Base-by-base conservation (phyloP, 1,140 invertebrate genomes). In the Triops longicaudatus region DNA sequence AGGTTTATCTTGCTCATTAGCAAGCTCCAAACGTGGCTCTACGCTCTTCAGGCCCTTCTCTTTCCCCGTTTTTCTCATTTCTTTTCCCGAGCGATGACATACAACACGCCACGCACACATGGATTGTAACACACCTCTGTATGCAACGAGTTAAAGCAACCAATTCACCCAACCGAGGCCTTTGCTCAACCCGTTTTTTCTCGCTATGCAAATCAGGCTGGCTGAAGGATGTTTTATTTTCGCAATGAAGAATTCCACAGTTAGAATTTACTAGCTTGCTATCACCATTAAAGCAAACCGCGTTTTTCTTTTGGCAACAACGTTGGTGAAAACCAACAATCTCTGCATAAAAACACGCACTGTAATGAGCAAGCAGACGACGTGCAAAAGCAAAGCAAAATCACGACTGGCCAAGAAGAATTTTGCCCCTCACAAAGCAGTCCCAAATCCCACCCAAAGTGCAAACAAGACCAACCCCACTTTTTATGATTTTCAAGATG, bases 1-100 rank as follows among this genome's bases (percentile, higher is more conserved):
- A 37, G 50, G 50, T 63, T 63, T 63, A 63, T 22, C 50, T 63
- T 22, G 50, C 50, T 63, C 50, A 63, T 63, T 63, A 63, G 50
- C 50, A 63, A 63, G 50, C 50, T 63, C 9, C n/a, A 0, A 63
- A 14, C 50, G 50, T 63, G 14, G 50, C 14, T 17, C 22, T 63
- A 22, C 5, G 50, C 22, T n/a, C 22, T 17, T 14, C 17, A 6
- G 10, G 14, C 50, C 31, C 2, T 37, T 37, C 31, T 37, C 31
- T 37, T 37, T 37, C 31, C 31, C 31, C 7, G 2, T 37, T 37
- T 37, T 7, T 37, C 31, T 7, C 31, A 7, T 37, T 37, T 37
- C 44, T 63, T 63, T 22, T 63, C 9, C 44, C 44, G 14, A 22
- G 50, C 17, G 10, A 63, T 63, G 17, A 63, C 50, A 63, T 63